Evolutionary conservation across 2,113 vertebrate species (phyloP).

Genomic region (Rissa tridactyla): DNA sequence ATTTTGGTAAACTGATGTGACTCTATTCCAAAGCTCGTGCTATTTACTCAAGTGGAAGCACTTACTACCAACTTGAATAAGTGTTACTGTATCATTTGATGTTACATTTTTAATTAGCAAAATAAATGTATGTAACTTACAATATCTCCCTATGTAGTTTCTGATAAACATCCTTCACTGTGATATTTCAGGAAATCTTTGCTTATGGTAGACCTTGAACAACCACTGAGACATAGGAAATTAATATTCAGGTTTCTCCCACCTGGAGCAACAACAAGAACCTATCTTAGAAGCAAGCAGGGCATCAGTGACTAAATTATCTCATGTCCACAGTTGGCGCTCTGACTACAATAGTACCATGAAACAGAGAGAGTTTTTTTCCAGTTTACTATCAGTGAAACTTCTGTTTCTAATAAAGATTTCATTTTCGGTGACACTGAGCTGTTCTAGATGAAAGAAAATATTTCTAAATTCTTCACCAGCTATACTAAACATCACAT

Average conservation of each 20-base stretch:
- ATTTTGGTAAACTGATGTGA: background rate
- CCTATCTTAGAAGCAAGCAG: background rate
- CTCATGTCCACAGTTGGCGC: background rate
- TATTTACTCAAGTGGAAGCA: background rate
- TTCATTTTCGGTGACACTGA: background rate
- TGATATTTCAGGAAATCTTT: background rate
- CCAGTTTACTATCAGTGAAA: background rate
- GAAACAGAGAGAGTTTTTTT: background rate
- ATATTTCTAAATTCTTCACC: background rate
- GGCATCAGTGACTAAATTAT: background rate
- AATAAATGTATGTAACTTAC: background rate
- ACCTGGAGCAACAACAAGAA: background rate
- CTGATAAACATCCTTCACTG: background rate
- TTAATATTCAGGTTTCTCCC: background rate
- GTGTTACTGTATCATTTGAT: background rate
- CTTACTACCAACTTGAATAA: background rate
- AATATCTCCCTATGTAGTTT: background rate
- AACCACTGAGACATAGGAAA: background rate
- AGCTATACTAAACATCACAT: background rate
- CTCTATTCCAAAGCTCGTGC: background rate
- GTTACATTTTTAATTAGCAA: background rate
- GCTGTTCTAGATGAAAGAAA: background rate
- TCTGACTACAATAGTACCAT: background rate
- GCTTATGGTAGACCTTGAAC: background rate
- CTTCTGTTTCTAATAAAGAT: background rate